Conservation (phyloP, 2,888 invertebrate species). For the Pachymerium ferrugineum region DNA sequence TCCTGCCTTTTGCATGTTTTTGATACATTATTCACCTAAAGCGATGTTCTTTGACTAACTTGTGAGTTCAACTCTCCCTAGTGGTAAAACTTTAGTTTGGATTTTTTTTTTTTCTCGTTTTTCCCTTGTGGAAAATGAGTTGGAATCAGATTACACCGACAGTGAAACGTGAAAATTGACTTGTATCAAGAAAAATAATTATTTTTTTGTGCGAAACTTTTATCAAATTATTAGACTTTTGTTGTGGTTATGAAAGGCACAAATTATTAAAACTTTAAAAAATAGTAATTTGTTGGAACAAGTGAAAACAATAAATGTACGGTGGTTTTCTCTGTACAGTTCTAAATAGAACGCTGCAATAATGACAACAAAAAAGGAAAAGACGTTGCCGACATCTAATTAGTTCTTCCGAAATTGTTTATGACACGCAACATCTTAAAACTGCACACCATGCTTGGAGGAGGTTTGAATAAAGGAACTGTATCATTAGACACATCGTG, state of each 20-base stretch:
- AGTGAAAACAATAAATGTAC: slow-evolving; percentile 22
- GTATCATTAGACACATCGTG: slow-evolving; percentile 20
- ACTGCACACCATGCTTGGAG: background rate
- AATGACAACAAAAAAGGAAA: slow-evolving; percentile 17
- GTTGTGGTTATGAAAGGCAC: background rate
- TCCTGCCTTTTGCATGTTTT: slow-evolving; percentile 25
- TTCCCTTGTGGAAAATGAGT: too few relatives aligned
- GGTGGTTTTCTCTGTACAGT: background rate
- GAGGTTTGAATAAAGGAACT: background rate
- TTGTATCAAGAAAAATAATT: too few relatives aligned
- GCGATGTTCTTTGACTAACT: background rate
- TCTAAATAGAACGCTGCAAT: background rate
- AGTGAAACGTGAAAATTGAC: too few relatives aligned
- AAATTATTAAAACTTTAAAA: too few relatives aligned
- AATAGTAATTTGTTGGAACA: slow-evolving; percentile 18
- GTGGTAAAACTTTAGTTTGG: background rate
- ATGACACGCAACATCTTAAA: slow-evolving; percentile 1
- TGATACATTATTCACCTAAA: slow-evolving; percentile 19
- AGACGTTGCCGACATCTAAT: slow-evolving; percentile 22
- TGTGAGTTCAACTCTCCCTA: background rate
- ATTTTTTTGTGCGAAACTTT: background rate
- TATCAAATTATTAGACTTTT: slow-evolving; percentile 6
- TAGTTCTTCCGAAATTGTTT: slow-evolving; percentile 16
- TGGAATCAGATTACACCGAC: too few relatives aligned
- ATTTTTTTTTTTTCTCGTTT: background rate